Base-by-base conservation (phyloP, 2,888 invertebrate genomes). In the Nomada fabriciana region DNA sequence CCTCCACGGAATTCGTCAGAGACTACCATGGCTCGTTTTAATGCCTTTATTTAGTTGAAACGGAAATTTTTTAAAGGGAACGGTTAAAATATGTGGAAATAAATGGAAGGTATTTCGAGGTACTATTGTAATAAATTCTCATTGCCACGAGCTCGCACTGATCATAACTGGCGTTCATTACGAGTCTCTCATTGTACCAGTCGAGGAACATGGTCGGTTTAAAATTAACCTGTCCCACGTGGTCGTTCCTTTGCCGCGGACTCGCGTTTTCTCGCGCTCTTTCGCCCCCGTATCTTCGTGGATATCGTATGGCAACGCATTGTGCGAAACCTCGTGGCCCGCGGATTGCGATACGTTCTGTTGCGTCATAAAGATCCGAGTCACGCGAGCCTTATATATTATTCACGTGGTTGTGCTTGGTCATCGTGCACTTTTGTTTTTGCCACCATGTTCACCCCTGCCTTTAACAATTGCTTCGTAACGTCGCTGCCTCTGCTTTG, bases 321-420 rank as follows among this genome's bases (percentile, higher is more conserved):
- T 57, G 23, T 9, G 9, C 20, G 43, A 43, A 47, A 52, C 64
- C 61, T 60, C 72, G 65, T 59, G 63, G 52, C 18, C 60, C 60
- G 65, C 64, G 83, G 65, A 77, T 75, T 67, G 79, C 76, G 79
- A 86, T 85, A 85, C 79, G 72, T 85, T 80, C 72, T 52, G 76
- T 76, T 59, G 84, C 80, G 71, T 85, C 83, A 80, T 82, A 84
- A 84, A 84, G 82, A 76, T 68, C 73, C 72, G 70, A 85, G 86
- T 85, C 86, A 86, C 86, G 85, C 85, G 73, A 85, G 59, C 83
- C 67, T 85, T 76, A 80, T 85, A 85, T 86, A 83, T 86, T 85
- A 86, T 86, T 86, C 80, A 83, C 60, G 71, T 55, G 47, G 74
- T 55, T 57, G 42, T 63, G 71, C 79, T 70, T 53, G 67, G 64